Conservation (phyloP, 2,113 vertebrate genomes). For the Psephotus haematonotus region DNA sequence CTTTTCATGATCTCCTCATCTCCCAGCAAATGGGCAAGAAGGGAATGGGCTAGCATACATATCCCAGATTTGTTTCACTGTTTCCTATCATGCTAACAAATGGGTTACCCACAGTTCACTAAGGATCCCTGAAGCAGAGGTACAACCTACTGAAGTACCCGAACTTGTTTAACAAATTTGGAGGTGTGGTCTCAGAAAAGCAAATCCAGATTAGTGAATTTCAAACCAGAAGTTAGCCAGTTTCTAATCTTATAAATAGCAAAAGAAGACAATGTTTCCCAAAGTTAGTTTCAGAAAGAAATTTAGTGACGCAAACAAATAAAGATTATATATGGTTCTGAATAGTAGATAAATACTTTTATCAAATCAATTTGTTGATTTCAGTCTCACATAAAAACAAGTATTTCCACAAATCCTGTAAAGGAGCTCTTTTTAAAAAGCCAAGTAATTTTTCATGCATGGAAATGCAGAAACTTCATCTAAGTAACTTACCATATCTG, state of each 20-base stretch:
- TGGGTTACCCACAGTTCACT: background rate
- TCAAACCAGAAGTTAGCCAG: background rate
- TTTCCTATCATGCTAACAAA: background rate
- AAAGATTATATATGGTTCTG: background rate
- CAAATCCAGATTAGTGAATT: background rate
- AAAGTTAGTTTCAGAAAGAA: background rate
- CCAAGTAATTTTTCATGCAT: background rate
- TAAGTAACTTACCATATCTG: constrained; percentile 82
- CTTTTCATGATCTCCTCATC: background rate
- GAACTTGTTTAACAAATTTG: background rate
- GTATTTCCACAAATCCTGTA: background rate
- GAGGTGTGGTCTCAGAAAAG: background rate
- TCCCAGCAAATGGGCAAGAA: background rate
- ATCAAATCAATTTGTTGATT: background rate
- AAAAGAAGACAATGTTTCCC: background rate
- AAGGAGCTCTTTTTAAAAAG: background rate
- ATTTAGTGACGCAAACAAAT: background rate
- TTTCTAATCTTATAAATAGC: background rate
- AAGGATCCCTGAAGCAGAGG: background rate
- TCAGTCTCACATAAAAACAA: background rate
- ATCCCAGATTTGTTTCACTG: background rate
- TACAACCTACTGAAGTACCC: background rate
- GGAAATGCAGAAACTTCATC: background rate
- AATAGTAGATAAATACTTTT: background rate
- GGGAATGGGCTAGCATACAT: background rate